Evolutionary conservation across 2,113 vertebrate species (phyloP).

Genomic region (Thermophis baileyi): DNA sequence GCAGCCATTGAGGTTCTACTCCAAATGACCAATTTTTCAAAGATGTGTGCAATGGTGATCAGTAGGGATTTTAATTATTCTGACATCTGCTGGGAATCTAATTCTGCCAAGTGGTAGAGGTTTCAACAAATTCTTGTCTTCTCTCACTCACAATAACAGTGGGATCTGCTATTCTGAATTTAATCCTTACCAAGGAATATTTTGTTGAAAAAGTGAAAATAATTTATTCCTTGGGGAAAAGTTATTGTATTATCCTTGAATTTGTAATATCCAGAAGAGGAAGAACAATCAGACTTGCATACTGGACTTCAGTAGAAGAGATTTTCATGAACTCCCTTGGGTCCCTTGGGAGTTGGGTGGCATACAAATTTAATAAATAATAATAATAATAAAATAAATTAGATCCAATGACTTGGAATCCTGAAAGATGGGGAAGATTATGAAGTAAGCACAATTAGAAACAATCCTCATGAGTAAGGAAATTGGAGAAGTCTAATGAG

Average conservation of each 20-base stretch:
- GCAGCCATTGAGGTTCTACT: background rate
- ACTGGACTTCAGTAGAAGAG: background rate
- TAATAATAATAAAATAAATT: background rate
- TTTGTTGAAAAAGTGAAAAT: background rate
- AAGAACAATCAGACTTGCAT: background rate
- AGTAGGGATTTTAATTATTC: background rate
- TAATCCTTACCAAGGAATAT: background rate
- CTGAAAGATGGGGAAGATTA: background rate
- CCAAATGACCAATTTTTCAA: background rate
- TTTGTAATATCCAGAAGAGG: background rate
- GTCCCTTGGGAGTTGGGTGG: no score
- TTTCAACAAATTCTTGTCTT: background rate
- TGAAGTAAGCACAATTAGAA: background rate
- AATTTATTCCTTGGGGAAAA: background rate
- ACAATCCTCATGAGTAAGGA: background rate
- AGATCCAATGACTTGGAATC: background rate
- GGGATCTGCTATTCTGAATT: background rate
- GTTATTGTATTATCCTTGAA: background rate
- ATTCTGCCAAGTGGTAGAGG: background rate
- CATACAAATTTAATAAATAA: no score
- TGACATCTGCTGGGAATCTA: background rate
- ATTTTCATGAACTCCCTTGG: background rate
- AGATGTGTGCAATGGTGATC: background rate
- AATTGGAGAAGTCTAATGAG: background rate
- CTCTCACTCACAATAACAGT: background rate